phyloP scores from a whole-genome alignment of 2,888 invertebrate species.

The Scelioninae gen. 1 region DNA sequence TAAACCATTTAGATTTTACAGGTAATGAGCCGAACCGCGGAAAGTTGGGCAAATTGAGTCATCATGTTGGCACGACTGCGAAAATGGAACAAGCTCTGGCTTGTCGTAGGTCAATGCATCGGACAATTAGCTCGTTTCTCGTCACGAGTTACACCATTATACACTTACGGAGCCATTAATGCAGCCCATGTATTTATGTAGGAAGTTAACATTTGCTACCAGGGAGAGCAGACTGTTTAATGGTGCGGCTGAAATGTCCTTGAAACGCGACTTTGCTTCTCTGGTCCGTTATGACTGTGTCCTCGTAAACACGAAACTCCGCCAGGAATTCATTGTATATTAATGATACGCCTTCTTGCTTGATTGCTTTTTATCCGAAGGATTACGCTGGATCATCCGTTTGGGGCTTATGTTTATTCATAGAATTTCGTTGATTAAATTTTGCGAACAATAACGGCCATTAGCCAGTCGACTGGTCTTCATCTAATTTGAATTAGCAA shows the following conservation, averaged over 20 bases:
- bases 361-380: constrained; percentile 35
- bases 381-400: neutral
- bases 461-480: constrained; percentile 6
- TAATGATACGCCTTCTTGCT: constrained; percentile 40
- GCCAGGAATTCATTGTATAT: constrained; percentile 45
- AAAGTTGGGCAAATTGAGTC: no score
- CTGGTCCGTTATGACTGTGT: constrained; percentile 26
- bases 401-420: constrained; percentile 13
- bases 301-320: constrained; percentile 57
- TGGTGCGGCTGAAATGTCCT: constrained; percentile 41
- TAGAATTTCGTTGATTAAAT: constrained; percentile 24
- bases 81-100: no score
- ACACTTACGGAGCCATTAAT: no score
- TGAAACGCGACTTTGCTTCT: constrained; percentile 54
- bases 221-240: no score
- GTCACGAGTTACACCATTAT: no score
- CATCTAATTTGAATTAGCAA: constrained; percentile 1
- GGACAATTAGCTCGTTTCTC: no score
- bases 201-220: no score
- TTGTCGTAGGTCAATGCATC: no score
- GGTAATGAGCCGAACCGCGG: no score
- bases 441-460: constrained; percentile 15
- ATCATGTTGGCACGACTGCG: no score
- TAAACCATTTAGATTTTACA: no score
- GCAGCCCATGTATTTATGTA: no score